phyloP scores from a whole-genome alignment of 2,888 invertebrate genomes.

The Parnassius apollo region DNA sequence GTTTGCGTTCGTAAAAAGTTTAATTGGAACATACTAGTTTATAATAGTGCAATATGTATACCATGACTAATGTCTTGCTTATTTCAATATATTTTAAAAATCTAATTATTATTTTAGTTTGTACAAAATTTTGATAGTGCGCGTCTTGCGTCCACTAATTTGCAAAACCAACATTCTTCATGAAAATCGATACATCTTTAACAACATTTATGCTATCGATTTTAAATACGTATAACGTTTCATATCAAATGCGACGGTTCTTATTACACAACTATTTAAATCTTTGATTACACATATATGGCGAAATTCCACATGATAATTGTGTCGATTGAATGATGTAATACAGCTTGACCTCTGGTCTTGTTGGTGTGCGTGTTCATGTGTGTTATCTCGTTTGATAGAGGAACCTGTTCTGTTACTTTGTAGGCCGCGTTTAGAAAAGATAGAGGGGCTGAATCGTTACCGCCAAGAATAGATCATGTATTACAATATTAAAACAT shows the following conservation, averaged over 20 bases:
- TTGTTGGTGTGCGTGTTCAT: constrained; percentile 11
- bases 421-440: constrained; percentile 20
- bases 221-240: no score
- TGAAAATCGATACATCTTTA: no score
- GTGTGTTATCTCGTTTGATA: constrained; percentile 26
- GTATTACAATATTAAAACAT: constrained; percentile 12
- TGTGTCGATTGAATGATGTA: constrained; percentile 19
- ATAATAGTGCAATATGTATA: no score
- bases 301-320: constrained; percentile 10
- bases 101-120: no score
- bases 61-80: no score
- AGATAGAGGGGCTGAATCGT: constrained; percentile 11
- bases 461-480: constrained; percentile 17
- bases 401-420: constrained; percentile 29
- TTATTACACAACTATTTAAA: background rate
- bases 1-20: no score
- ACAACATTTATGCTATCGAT: no score
- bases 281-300: background rate
- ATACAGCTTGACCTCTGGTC: constrained; percentile 20
- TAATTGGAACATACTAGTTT: no score
- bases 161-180: no score
- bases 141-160: no score
- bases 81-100: no score
- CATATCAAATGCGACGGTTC: background rate
- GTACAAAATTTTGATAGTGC: no score